Percentiles rank a stretch among this genome's conserved stretches.
Evolutionary conservation across 2,888 invertebrate genomes (phyloP).

Genomic region (Subacronicta megacephala): DNA sequence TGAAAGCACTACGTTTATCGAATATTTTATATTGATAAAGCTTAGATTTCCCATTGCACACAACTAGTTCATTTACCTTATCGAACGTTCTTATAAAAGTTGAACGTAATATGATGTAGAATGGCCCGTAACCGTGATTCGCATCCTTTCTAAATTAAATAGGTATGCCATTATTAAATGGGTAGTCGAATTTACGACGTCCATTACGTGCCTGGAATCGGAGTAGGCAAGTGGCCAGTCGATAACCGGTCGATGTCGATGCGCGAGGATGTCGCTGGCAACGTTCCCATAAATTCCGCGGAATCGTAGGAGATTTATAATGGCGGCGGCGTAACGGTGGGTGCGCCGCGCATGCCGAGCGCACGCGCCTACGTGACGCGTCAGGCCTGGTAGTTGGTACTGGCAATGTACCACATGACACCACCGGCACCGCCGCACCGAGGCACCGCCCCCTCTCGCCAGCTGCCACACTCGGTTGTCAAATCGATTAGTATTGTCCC

Average conservation of each 20-base stretch:
- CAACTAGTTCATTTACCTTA: conserved; percentile 39
- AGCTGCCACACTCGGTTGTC: conserved; percentile 42
- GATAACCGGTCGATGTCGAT: conserved; percentile 70
- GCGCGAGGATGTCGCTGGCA: conserved; percentile 69
- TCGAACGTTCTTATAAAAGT: conserved; percentile 26
- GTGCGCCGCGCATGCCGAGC: conserved; percentile 70
- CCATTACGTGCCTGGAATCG: conserved; percentile 57
- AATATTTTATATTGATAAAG: conserved; percentile 64
- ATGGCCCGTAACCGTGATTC: conserved; percentile 23
- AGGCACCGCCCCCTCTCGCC: conserved; percentile 52
- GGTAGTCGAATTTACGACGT: conserved; percentile 56
- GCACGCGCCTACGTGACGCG: conserved; percentile 73
- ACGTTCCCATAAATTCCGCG: conserved; percentile 74
- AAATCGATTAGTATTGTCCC: conserved; percentile 51
- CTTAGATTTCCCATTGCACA: conserved; percentile 45
- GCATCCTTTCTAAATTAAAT: conserved; percentile 30
- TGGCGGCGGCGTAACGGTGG: conserved; percentile 71
- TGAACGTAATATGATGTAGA: conserved; percentile 7
- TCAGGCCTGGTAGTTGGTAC: conserved; percentile 44
- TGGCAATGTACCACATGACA: background rate
- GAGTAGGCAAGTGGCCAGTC: conserved; percentile 61
- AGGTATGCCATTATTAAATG: conserved; percentile 28
- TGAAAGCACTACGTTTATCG: conserved; percentile 70
- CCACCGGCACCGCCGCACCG: conserved; percentile 37
- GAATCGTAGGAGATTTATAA: conserved; percentile 70